Base-by-base conservation (phyloP, 2,113 vertebrate genomes). In the Anser cygnoides region DNA sequence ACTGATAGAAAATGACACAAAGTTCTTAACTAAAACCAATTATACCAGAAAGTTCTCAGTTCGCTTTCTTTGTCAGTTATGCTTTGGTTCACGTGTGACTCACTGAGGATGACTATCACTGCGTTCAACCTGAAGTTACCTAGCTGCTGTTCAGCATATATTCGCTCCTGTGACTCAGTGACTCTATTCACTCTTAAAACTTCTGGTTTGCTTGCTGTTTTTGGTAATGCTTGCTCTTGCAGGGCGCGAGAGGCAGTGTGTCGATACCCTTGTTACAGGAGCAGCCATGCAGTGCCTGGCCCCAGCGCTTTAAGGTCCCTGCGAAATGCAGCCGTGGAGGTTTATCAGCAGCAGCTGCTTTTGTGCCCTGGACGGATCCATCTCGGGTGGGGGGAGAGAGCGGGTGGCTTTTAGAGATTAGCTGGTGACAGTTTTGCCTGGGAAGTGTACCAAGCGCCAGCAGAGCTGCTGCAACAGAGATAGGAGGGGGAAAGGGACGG, bases 281-380 rank as follows among this genome's bases (percentile, higher is more conserved):
- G 41, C 41, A 54, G 66, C 79, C n/a, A 2, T 39, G 76, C 63
- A 83, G 67, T 66, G 66, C 76, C 86, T 31, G 71, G 85, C 19
- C 7, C 6, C 20, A 25, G 55, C 6, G 67, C 79, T 93, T 92
- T 49, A 65, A 86, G 83, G 77, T 92, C 92, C 70, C 94, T 28
- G 74, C 72, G 91, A 96, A 87, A 90, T 33, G 80, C 74, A 84
- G 86, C 49, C 59, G 3, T 52, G 75, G 77, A 87, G 82, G 91
- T 94, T 97, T 96, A 89, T 96, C 85, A 16, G 91, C 71, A 95
- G 77, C 90, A 97, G 93, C 95, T 97, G 97, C 20, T 94, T 96
- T 67, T 96, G 66, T 91, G 81, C 59, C 52, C 50, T 74, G 87
- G 79, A 71, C 3, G 3, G 71, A 87, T 94, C 86, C 62, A 58